Percentiles rank a stretch among this genome's conserved stretches.
Evolutionary conservation across 1,140 invertebrate species (phyloP).

Genomic region (Capitella teleta): DNA sequence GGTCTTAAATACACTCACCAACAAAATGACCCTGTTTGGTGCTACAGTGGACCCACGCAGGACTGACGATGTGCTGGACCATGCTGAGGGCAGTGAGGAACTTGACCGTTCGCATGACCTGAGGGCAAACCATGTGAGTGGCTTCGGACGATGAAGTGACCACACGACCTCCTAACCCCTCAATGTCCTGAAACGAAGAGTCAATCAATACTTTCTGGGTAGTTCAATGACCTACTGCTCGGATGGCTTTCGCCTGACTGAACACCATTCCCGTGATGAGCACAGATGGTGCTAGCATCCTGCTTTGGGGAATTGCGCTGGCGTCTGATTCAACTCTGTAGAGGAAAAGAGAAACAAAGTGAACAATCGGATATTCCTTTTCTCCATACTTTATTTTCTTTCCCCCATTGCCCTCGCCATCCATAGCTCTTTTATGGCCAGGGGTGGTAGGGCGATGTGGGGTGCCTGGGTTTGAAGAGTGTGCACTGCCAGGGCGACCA

Average conservation of each 20-base stretch:
- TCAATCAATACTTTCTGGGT: background rate
- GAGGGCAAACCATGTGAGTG: slow-evolving; percentile 73
- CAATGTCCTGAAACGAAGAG: background rate
- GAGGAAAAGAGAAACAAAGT: background rate
- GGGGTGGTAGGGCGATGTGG: too few relatives aligned
- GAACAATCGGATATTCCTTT: background rate
- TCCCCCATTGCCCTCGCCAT: too few relatives aligned
- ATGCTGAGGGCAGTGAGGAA: slow-evolving; percentile 66
- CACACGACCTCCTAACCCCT: background rate
- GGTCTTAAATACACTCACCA: slow-evolving; percentile 27
- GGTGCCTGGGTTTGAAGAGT: too few relatives aligned
- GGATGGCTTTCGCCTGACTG: background rate
- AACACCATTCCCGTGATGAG: background rate
- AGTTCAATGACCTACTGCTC: background rate
- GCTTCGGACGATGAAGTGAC: slow-evolving; percentile 38
- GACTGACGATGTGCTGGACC: slow-evolving; percentile 63
- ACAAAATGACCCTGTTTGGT: slow-evolving; percentile 63
- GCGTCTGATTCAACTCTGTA: background rate
- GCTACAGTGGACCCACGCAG: slow-evolving; percentile 74
- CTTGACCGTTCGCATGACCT: slow-evolving; percentile 68
- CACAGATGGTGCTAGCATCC: background rate
- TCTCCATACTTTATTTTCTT: too few relatives aligned
- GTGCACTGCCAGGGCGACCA: too few relatives aligned
- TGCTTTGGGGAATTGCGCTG: background rate
- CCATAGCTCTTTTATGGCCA: too few relatives aligned